These are phyloP conservation scores for Ancistrus triradiatus DNA, from an alignment of 2,113 vertebrate species.

Conservation along the genomic window DNA sequence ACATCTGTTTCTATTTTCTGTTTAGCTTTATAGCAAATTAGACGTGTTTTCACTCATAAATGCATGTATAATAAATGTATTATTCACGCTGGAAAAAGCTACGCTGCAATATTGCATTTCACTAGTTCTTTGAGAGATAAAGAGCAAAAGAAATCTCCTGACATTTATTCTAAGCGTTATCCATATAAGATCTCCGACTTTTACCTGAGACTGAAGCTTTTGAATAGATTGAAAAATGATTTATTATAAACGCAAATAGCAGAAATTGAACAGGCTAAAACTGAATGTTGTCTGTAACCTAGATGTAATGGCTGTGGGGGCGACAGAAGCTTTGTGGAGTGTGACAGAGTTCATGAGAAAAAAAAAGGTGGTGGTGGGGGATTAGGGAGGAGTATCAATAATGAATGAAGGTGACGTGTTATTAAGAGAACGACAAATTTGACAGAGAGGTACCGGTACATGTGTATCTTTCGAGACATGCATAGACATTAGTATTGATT, in stretches of 20 bases:
- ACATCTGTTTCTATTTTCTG: too few relatives aligned
- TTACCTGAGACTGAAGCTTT: slow-evolving; percentile 23
- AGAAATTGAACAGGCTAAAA: slow-evolving; percentile 29
- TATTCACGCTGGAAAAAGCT: slow-evolving; percentile 2
- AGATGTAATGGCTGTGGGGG: slow-evolving; percentile 24
- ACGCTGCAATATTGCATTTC: slow-evolving; percentile 1
- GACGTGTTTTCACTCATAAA: too few relatives aligned
- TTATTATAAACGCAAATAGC: slow-evolving; percentile 34
- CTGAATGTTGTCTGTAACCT: slow-evolving; percentile 26
- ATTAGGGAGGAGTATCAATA: slow-evolving; percentile 20
- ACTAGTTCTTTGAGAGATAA: background rate
- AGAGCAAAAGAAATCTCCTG: background rate
- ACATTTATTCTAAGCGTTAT: slow-evolving; percentile 32
- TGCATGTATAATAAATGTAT: slow-evolving; percentile 12
- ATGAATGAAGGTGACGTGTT: slow-evolving; percentile 45
- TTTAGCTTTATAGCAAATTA: slow-evolving; percentile 7
- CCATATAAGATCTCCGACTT: slow-evolving; percentile 19
- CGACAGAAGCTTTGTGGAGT: slow-evolving; percentile 12
- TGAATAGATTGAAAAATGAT: slow-evolving; percentile 34
- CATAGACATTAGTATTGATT: too few relatives aligned
- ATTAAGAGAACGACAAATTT: slow-evolving; percentile 28
- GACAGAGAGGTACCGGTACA: too few relatives aligned
- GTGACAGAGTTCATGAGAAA: slow-evolving; percentile 37
- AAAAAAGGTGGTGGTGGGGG: slow-evolving; percentile 8
- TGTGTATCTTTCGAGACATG: too few relatives aligned